Percentiles rank a stretch among this genome's conserved stretches.
Conservation (phyloP, 2,888 invertebrate genomes). For the Acronicta alni region DNA sequence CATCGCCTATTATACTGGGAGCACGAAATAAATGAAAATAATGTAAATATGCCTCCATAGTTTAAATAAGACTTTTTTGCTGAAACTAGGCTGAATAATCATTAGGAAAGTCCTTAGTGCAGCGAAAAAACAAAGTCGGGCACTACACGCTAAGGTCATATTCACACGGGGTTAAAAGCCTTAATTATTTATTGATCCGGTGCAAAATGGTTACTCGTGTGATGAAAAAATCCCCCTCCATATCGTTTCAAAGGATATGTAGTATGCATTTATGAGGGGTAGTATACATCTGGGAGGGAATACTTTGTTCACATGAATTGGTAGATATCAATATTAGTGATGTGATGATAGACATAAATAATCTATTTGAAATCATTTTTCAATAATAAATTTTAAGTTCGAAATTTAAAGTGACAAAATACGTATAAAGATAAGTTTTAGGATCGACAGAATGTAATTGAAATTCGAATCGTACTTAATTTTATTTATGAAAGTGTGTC, state of each 20-base stretch:
- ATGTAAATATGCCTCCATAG: no score
- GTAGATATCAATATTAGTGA: conserved; percentile 40
- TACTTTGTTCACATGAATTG: conserved; percentile 60
- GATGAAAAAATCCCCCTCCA: conserved; percentile 68
- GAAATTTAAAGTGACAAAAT: no score
- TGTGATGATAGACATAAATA: not conserved
- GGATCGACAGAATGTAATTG: no score
- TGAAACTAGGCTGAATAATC: conserved; percentile 4
- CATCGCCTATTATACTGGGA: no score
- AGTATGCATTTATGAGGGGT: conserved; percentile 54
- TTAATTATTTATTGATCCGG: conserved; percentile 82
- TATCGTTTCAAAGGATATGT: conserved; percentile 70
- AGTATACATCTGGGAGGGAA: no score
- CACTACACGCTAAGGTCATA: conserved; percentile 71
- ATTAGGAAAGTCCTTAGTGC: conserved; percentile 18
- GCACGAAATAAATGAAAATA: no score
- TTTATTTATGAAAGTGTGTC: no score
- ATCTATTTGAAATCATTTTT: not conserved
- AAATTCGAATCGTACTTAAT: no score
- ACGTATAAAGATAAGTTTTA: no score
- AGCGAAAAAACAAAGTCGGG: conserved; percentile 36
- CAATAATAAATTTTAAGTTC: no score
- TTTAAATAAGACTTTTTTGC: conserved; percentile 16
- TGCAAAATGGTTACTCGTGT: conserved; percentile 67
- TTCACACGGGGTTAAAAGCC: conserved; percentile 77